Evolutionary conservation across 2,797 vertebrate genomes (phyloP).

Genomic region (Atherinosoma microstoma): DNA sequence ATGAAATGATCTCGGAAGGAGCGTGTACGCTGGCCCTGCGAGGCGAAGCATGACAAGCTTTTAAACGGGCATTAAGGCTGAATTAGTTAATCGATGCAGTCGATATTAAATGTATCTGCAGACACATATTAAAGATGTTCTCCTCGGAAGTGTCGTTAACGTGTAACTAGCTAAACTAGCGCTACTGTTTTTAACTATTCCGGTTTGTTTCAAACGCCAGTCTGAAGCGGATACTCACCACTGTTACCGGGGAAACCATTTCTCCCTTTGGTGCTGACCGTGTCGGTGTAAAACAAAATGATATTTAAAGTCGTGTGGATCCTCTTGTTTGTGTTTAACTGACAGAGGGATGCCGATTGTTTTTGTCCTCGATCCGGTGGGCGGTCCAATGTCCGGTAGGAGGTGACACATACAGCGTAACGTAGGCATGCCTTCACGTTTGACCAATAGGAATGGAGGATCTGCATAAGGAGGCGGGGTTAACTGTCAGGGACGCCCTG

Average conservation of each 20-base stretch:
- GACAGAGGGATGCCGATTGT: constrained; percentile 76
- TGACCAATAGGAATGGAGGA: constrained; percentile 65
- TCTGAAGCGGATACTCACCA: constrained; percentile 75
- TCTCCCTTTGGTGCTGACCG: constrained; percentile 40
- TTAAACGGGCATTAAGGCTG: background rate
- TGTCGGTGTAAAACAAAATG: background rate
- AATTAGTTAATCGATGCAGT: background rate
- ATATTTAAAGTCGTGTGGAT: background rate
- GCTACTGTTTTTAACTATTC: background rate
- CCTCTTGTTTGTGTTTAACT: constrained; percentile 38
- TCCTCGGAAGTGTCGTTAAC: constrained; percentile 14
- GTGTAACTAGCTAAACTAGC: constrained; percentile 50
- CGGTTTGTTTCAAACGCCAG: constrained; percentile 1
- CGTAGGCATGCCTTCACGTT: constrained; percentile 16
- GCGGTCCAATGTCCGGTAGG: constrained; percentile 68
- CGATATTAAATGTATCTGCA: background rate
- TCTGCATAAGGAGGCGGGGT: constrained; percentile 16
- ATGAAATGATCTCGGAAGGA: background rate
- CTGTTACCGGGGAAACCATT: constrained; percentile 87
- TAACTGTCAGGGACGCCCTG: constrained; percentile 18
- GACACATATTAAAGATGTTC: background rate
- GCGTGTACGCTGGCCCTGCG: constrained; percentile 9
- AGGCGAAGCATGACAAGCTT: constrained; percentile 21
- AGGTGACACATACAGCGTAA: constrained; percentile 27
- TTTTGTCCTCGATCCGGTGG: constrained; percentile 80